Conservation (phyloP, 2,113 vertebrate genomes). For the Chlamydotis undulata region DNA sequence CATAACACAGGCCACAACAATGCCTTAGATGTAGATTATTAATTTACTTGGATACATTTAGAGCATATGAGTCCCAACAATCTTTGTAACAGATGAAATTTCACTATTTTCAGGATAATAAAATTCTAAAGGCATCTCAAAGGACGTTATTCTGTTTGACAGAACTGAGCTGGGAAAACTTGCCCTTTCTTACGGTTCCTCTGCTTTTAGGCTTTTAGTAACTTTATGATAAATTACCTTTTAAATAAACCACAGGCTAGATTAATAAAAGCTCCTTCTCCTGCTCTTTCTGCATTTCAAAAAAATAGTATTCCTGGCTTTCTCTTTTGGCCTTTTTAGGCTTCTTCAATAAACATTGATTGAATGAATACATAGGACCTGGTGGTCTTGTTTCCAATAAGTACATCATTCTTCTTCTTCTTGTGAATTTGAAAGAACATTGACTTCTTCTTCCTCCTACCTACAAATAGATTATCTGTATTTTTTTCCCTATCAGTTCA, state of each 20-base stretch:
- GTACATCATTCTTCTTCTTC: not conserved
- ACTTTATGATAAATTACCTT: not conserved
- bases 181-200: not conserved
- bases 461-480: not conserved
- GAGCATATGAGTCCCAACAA: not conserved
- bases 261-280: not conserved
- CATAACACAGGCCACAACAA: not conserved
- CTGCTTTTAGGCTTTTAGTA: not conserved
- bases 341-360: not conserved
- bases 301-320: not conserved
- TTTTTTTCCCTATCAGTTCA: not conserved
- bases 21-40: not conserved
- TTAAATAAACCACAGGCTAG: not conserved
- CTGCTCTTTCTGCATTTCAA: not conserved
- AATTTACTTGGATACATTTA: not conserved
- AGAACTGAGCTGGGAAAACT: not conserved
- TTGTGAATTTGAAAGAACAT: not conserved
- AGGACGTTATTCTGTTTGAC: not conserved
- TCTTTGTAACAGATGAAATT: not conserved
- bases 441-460: not conserved
- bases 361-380: not conserved
- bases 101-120: not conserved
- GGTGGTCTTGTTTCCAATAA: not conserved
- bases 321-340: not conserved
- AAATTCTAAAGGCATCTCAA: not conserved